Evolutionary conservation across 2,888 invertebrate genomes (phyloP).

Genomic region (Dascillus cervinus): DNA sequence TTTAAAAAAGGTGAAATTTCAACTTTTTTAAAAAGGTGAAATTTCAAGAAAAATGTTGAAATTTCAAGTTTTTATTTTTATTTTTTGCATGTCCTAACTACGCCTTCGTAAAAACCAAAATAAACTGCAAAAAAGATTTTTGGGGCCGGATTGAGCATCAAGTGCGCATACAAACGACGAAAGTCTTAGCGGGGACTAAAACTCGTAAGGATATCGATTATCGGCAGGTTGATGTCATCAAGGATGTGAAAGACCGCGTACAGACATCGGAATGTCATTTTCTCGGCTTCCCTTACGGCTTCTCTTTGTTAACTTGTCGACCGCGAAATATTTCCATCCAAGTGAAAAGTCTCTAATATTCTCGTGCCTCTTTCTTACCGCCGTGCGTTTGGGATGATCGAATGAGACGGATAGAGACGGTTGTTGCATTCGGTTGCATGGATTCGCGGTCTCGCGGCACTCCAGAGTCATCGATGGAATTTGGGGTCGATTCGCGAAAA

Average conservation of each 20-base stretch:
- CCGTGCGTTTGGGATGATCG: slow-evolving; percentile 3
- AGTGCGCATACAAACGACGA: too few relatives aligned
- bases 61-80: too few relatives aligned
- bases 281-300: slow-evolving; percentile 29
- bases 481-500: slow-evolving; percentile 10
- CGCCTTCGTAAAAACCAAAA: too few relatives aligned
- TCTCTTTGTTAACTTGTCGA: slow-evolving; percentile 34
- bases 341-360: slow-evolving; percentile 23
- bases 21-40: too few relatives aligned
- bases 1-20: too few relatives aligned
- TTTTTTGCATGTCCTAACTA: too few relatives aligned
- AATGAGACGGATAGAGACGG: slow-evolving; percentile 8
- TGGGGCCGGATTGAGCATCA: too few relatives aligned
- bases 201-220: slow-evolving; percentile 14
- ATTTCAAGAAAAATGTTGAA: too few relatives aligned
- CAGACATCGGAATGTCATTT: slow-evolving; percentile 36
- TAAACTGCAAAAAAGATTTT: too few relatives aligned
- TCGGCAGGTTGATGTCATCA: slow-evolving; percentile 12
- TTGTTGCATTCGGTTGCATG: slow-evolving; percentile 8
- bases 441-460: slow-evolving; percentile 7
- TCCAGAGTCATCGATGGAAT: slow-evolving; percentile 9
- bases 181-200: background rate
- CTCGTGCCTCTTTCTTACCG: slow-evolving; percentile 10
- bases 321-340: slow-evolving; percentile 33
- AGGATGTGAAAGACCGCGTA: slow-evolving; percentile 22